Conservation (phyloP, 2,888 invertebrate species). For the Teleogryllus oceanicus region DNA sequence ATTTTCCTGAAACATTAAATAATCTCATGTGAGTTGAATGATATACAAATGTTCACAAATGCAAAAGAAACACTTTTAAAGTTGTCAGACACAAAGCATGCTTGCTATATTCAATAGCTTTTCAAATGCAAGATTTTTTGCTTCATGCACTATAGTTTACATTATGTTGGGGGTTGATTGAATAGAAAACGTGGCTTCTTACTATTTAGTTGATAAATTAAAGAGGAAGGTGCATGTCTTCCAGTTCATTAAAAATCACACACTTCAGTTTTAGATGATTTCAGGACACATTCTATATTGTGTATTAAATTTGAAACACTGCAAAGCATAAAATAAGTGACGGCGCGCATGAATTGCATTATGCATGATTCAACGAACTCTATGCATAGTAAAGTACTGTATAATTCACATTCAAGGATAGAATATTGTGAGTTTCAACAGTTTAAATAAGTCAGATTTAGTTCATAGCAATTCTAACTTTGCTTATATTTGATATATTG, state of each 20-base stretch:
- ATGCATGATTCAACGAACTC: too few species aligned
- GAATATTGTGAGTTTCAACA: too few species aligned
- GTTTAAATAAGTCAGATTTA: too few species aligned
- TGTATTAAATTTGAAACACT: neutral
- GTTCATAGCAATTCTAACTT: too few species aligned
- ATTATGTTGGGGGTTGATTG: neutral
- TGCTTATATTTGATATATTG: too few species aligned
- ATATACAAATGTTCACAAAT: too few species aligned
- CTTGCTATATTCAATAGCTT: neutral
- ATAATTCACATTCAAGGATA: too few species aligned
- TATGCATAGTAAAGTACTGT: too few species aligned
- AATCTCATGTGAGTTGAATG: too few species aligned
- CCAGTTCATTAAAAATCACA: neutral
- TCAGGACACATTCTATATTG: neutral
- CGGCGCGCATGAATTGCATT: neutral
- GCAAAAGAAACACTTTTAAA: neutral
- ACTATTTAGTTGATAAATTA: neutral
- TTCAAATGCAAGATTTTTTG: neutral
- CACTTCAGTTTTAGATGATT: neutral
- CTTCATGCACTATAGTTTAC: neutral
- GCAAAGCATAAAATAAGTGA: neutral
- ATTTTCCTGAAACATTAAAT: too few species aligned
- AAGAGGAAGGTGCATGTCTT: conserved; percentile 1
- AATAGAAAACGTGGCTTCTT: neutral
- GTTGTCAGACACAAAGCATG: neutral